Percentiles rank a stretch among this genome's conserved stretches.
These are phyloP conservation scores for Creontiades dilutus DNA, from an alignment of 2,888 invertebrate species.

Conservation along the genomic window DNA sequence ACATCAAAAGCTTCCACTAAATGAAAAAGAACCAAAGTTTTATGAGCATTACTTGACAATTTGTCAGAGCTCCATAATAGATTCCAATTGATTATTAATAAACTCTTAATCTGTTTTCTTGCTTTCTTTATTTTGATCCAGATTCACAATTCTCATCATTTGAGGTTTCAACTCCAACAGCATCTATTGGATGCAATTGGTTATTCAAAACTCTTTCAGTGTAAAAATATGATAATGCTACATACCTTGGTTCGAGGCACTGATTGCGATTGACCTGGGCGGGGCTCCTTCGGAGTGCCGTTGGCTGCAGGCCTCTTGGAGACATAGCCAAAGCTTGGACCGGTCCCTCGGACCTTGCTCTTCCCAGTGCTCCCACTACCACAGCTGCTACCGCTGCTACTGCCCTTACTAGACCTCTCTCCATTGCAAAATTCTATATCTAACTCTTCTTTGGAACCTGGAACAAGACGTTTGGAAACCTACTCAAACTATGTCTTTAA, in stretches of 20 bases:
- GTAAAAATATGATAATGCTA: not conserved
- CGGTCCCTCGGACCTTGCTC: conserved; percentile 85
- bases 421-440: conserved; percentile 76
- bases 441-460: conserved; percentile 76
- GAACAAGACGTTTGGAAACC: not conserved
- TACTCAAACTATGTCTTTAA: too few species aligned
- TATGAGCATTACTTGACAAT: too few species aligned
- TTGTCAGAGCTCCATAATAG: too few species aligned
- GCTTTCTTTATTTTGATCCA: too few species aligned
- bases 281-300: conserved; percentile 78
- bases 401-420: conserved; percentile 77
- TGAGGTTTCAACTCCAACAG: too few species aligned
- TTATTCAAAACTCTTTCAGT: too few species aligned
- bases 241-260: conserved; percentile 88
- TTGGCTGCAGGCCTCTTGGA: conserved; percentile 82
- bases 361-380: conserved; percentile 77
- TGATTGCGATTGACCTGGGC: conserved; percentile 90
- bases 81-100: too few species aligned
- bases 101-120: too few species aligned
- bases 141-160: too few species aligned
- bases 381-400: conserved; percentile 77
- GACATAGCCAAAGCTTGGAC: conserved; percentile 91
- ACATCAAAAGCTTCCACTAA: too few species aligned
- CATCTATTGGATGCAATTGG: too few species aligned
- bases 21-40: too few species aligned